Conservation (phyloP, 2,888 invertebrate genomes). For the Stomorhina lunata region DNA sequence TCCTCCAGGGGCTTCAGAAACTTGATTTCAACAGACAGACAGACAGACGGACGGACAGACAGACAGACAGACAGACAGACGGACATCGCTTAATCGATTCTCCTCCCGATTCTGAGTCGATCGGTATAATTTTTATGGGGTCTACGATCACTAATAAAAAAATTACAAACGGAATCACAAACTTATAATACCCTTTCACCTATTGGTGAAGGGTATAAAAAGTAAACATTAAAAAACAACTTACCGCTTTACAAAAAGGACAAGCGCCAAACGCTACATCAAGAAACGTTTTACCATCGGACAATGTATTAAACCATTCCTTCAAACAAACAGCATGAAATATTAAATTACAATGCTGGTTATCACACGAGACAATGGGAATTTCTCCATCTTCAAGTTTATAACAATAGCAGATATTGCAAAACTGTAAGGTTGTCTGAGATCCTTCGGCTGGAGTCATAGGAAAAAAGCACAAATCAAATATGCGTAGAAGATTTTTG, state of each 20-base stretch:
- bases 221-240: conserved; percentile 15
- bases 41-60: no score
- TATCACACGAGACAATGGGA: conserved; percentile 78
- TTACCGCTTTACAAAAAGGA: conserved; percentile 78
- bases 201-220: no score
- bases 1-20: no score
- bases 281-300: conserved; percentile 76
- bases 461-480: conserved; percentile 78
- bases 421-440: conserved; percentile 68
- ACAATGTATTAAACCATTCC: conserved; percentile 77
- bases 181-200: no score
- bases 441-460: conserved; percentile 69
- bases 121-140: no score
- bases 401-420: conserved; percentile 78
- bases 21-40: no score
- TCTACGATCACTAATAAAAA: no score
- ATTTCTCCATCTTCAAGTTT: conserved; percentile 74
- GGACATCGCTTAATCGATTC: no score
- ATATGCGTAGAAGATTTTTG: conserved; percentile 78
- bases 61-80: no score
- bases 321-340: conserved; percentile 77
- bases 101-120: no score
- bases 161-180: no score
- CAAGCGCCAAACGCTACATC: conserved; percentile 77
- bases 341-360: conserved; percentile 74